Base-by-base conservation (phyloP, 2,113 vertebrate genomes). In the Grammomys surdaster region DNA sequence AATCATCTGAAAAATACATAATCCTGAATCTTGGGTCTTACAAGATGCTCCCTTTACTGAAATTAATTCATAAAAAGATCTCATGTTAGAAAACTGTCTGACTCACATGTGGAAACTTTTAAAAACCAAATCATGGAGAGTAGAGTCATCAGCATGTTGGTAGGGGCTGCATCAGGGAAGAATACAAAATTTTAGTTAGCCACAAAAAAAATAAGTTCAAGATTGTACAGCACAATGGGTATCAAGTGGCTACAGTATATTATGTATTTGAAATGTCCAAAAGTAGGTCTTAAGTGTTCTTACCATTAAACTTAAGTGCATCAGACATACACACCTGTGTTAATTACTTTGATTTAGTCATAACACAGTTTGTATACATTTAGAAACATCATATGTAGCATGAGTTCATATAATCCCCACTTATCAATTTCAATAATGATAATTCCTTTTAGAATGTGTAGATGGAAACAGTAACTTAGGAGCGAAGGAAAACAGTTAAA, bases 21-120 rank as follows among this genome's bases (percentile, higher is more conserved):
- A 72, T 89, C 88, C 80, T 93, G 8, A 95, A 56, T 6, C 31
- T n/a, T 48, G 60, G 95, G 63, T 70, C 20, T 76, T 89, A n/a
- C 24, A 76, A 65, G 12, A 9, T 77, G 22, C 76, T 95, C 51
- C 36, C 63, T 76, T 85, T 89, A 82, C 24, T 93, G 36, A 24
- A 88, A 95, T 84, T 87, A 92, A 76, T 43, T 70, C 43, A 65
- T n/a, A 33, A 60, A 36, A 10, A 87, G n/a, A 80, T 48, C 20
- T 88, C 28, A 73, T 31, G 24, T 33, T 84, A 58, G 58, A 75
- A 67, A 78, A 84, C 54, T 12, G 51, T 90, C 28, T 28, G 13
- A 56, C 46, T 78, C 58, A 70, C 28, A 77, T 77, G 24, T 76
- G 51, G 65, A 46, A 46, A 86, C 46, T 90, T 90, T 69, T 9